Conservation (phyloP, 2,113 vertebrate genomes). For the Puntigrus tetrazona region DNA sequence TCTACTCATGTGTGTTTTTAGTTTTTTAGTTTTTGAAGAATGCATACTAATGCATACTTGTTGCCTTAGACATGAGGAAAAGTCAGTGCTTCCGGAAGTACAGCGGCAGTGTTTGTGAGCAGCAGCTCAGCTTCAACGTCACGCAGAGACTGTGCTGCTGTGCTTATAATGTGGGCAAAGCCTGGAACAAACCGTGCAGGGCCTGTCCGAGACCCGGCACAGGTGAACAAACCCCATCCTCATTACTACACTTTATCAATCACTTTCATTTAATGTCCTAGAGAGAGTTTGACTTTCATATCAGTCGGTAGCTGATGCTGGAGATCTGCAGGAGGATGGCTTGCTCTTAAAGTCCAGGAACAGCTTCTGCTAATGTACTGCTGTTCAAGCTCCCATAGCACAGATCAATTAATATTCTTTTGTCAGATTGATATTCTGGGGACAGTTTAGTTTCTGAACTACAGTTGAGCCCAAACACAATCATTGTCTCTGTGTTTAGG, state of each 20-base stretch:
- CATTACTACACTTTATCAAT: background rate
- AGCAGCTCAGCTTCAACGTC: constrained; percentile 81
- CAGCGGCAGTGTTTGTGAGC: constrained; percentile 81
- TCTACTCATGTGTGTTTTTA: background rate
- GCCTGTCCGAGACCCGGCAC: constrained; percentile 77
- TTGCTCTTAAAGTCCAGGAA: background rate
- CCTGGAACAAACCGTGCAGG: constrained; percentile 86
- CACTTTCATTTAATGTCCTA: background rate
- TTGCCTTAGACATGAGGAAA: constrained; percentile 81
- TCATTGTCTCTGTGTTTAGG: constrained; percentile 61
- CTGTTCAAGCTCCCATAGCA: background rate
- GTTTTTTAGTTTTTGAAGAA: background rate
- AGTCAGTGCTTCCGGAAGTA: constrained; percentile 83
- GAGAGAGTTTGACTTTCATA: background rate
- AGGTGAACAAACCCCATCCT: constrained; percentile 63
- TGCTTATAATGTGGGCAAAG: constrained; percentile 84
- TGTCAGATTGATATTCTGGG: background rate
- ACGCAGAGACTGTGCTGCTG: constrained; percentile 85
- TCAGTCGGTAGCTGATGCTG: background rate
- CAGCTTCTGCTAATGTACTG: background rate
- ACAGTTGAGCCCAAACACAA: background rate
- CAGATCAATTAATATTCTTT: background rate
- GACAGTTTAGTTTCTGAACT: background rate
- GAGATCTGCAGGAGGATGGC: background rate
- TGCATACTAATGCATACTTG: background rate